A percentile compares a stretch with the other conserved stretches of the same genome.
These are phyloP conservation scores for Drosophila austrosaltans DNA, from an alignment of 2,888 invertebrate genomes.

Conservation along the genomic window DNA sequence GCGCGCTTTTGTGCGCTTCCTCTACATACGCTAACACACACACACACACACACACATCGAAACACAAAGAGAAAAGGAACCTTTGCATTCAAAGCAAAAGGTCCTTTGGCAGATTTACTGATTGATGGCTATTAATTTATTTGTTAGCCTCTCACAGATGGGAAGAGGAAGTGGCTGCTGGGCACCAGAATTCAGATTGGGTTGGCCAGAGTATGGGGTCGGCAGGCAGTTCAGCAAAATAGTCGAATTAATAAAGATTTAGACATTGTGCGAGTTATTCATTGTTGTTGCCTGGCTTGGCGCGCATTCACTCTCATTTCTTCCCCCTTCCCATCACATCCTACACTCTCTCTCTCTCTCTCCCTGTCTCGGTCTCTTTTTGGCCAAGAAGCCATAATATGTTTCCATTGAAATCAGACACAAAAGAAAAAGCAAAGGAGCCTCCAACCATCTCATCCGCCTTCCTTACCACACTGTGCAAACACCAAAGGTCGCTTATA, in stretches of 20 bases:
- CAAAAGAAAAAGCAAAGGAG: conserved; percentile 46
- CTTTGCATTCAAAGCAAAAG: conserved; percentile 73
- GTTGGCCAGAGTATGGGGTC: neutral
- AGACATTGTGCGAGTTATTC: conserved; percentile 73
- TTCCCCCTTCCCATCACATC: neutral
- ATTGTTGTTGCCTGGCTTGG: conserved; percentile 54
- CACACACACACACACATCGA: conserved; percentile 14
- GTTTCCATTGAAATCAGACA: conserved; percentile 55
- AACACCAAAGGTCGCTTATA: conserved; percentile 38
- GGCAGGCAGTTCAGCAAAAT: conserved; percentile 56
- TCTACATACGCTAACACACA: conserved; percentile 15
- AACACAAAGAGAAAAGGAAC: conserved; percentile 37
- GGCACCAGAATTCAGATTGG: conserved; percentile 11
- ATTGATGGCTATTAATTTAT: conserved; percentile 80
- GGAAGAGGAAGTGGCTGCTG: neutral
- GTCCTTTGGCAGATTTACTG: conserved; percentile 78
- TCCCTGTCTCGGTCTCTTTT: neutral
- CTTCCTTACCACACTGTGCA: conserved; percentile 37
- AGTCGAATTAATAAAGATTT: conserved; percentile 80
- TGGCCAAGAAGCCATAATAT: conserved; percentile 57
- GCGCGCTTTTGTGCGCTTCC: conserved; percentile 65
- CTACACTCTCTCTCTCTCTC: neutral
- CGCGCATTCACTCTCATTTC: conserved; percentile 5
- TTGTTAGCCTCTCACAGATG: conserved; percentile 59
- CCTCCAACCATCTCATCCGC: conserved; percentile 37